phyloP scores from a whole-genome alignment of 2,888 invertebrate species.

The Heliconius sara region DNA sequence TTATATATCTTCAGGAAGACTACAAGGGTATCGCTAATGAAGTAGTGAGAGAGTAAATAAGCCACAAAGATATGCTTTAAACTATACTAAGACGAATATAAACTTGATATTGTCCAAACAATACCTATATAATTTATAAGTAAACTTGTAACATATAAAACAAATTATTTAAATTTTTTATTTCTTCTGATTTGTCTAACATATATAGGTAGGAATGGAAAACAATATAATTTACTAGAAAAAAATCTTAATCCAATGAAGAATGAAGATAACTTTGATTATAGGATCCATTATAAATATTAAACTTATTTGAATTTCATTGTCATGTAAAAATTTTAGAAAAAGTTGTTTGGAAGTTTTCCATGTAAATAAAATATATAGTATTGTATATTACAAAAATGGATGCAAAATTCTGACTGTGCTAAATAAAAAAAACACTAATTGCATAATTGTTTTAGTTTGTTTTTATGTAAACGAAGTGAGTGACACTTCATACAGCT shows the following conservation, averaged over 20 bases:
- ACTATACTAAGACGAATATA: background rate
- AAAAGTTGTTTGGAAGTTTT: background rate
- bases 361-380: background rate
- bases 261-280: background rate
- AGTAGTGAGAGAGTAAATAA: conserved; percentile 48
- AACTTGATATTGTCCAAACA: background rate
- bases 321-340: background rate
- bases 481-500: no score
- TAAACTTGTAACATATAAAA: background rate
- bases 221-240: background rate
- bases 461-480: background rate
- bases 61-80: conserved; percentile 28
- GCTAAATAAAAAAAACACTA: background rate
- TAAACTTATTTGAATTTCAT: no score
- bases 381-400: background rate
- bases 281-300: background rate
- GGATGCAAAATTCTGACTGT: background rate
- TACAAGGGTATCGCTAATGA: conserved; percentile 58
- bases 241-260: background rate
- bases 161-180: no score
- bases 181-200: background rate
- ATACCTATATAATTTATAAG: background rate
- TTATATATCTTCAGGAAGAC: conserved; percentile 53
- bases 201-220: conserved; percentile 1
- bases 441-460: conserved; percentile 2